A percentile compares a stretch with the other conserved stretches of the same genome.
These are phyloP conservation scores for Bombus soroeensis DNA, from an alignment of 1,140 invertebrate genomes.

Conservation along the genomic window DNA sequence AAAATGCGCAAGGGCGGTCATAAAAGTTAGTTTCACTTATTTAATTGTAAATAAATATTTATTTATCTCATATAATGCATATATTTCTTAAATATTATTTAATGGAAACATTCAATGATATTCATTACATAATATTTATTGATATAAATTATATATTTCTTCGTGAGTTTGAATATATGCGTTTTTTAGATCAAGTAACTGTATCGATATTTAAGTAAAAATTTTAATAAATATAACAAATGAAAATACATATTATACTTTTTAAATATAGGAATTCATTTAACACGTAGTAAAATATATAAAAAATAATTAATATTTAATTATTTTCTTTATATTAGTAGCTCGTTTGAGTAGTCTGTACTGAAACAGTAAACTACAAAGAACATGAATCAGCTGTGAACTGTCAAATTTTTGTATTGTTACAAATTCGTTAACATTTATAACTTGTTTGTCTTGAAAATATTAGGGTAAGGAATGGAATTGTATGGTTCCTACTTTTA, in stretches of 20 bases:
- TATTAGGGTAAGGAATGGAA: not conserved
- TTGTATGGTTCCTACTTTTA: not conserved
- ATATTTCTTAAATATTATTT: not conserved
- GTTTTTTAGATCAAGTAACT: not conserved
- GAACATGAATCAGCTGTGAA: conserved; percentile 36
- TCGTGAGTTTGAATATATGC: not conserved
- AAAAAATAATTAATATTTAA: not conserved
- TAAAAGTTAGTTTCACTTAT: not conserved
- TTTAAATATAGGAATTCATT: not conserved
- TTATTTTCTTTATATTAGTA: not conserved
- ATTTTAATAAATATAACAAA: not conserved
- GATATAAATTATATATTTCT: not conserved
- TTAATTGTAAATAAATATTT: not conserved
- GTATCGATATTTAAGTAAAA: not conserved
- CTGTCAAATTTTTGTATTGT: conserved; percentile 35
- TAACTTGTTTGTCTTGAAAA: not conserved
- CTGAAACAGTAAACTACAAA: not conserved
- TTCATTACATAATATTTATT: not conserved
- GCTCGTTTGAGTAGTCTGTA: not conserved
- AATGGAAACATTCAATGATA: not conserved
- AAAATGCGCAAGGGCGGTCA: not conserved
- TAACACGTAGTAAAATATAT: not conserved
- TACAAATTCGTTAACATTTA: not conserved
- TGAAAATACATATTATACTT: not conserved
- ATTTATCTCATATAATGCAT: not conserved